Evolutionary conservation across 2,113 vertebrate genomes (phyloP).

Genomic region (Tragulus kanchil): DNA sequence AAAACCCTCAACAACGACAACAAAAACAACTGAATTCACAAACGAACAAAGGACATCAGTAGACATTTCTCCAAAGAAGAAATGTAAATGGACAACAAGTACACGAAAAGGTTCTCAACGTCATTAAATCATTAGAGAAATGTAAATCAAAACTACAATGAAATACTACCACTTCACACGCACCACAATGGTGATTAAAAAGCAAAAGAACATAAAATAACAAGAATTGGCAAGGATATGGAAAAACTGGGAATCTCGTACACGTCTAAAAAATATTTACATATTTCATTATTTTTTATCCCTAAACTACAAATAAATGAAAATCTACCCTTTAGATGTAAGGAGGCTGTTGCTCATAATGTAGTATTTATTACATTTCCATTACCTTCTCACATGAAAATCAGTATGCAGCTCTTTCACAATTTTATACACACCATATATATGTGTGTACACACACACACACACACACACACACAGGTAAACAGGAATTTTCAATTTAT

Average conservation of each 20-base stretch:
- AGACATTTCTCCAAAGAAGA: not conserved
- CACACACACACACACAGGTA: not conserved
- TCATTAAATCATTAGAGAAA: not conserved
- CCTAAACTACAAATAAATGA: constrained; percentile 83
- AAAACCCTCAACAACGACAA: too few species aligned
- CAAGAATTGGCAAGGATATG: not conserved
- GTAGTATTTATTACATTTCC: constrained; percentile 47
- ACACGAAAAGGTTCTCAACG: not conserved
- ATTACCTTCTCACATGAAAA: constrained; percentile 76
- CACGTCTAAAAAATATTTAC: constrained; percentile 78
- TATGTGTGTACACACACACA: too few species aligned
- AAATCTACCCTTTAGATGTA: constrained; percentile 77
- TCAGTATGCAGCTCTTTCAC: constrained; percentile 60
- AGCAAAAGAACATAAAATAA: not conserved
- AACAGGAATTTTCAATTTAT: constrained; percentile 52
- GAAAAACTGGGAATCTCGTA: not conserved
- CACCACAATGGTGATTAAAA: not conserved
- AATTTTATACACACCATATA: not conserved
- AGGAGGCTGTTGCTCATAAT: constrained; percentile 65
- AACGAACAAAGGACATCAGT: not conserved
- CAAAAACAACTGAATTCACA: not conserved
- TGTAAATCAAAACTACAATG: not conserved
- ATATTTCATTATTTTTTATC: constrained; percentile 88
- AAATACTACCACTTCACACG: not conserved
- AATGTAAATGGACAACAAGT: not conserved